Base-by-base conservation (phyloP, 2,113 vertebrate species). In the Siniperca knerii region DNA sequence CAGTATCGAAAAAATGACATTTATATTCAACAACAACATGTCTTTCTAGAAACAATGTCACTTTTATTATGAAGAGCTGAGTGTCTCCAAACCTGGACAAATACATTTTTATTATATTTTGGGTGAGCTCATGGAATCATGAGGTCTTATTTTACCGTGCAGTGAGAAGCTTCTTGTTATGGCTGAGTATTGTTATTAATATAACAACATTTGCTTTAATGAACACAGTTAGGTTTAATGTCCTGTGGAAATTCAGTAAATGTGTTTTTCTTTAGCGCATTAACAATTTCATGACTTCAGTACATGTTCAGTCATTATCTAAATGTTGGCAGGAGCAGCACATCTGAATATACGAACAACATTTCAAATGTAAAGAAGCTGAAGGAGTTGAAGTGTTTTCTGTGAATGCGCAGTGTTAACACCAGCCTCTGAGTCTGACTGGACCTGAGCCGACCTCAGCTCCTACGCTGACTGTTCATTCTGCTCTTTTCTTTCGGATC, bases 401-500 rank as follows among this genome's bases (percentile, higher is more conserved):
- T 44, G n/a, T 29, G 44, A 50, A 25, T 13, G 48, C 18, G 13
- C 15, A 54, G 29, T 37, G 55, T 21, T 7, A 15, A 33, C 37
- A 58, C 10, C 37, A 37, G 21, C 71, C 55, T 54, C 46, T n/a
- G 6, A 52, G 6, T 76, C n/a, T 20, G 62, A 40, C 55, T 57
- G 37, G 66, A 79, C 35, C 18, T 62, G 60, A 66, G 50, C 50
- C 25, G 50, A 70, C 35, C 35, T 37, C 35, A 37, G 35, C 35
- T 29, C 29, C 1, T 1, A 18, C 80, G 92, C 71, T 82, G 66
- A 90, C 74, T 62, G 15, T 75, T 91, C n/a, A 9, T 73, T 91
- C 67, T 86, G 71, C 74, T 89, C 70, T 85, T 58, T 33, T 68
- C 37, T 52, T 44, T 42, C 25, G 37, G 11, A 33, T 35, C 6